Base-by-base conservation (phyloP, 2,113 vertebrate genomes). In the Beaufortia kweichowensis region DNA sequence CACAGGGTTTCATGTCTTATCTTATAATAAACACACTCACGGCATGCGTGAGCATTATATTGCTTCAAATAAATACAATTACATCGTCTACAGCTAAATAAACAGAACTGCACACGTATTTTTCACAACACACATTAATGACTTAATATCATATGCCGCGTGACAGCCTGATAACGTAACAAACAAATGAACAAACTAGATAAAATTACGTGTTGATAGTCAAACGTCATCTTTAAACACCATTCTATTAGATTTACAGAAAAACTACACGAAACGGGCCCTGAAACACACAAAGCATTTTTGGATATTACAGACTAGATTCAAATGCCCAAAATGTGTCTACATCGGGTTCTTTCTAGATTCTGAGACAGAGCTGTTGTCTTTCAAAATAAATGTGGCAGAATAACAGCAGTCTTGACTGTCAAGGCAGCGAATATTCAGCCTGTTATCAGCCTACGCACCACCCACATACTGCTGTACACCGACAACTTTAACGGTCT, bases 381-480 rank as follows among this genome's bases (percentile, higher is more conserved):
- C 29, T 17, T n/a, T 17, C 24, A 10, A 23, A 33, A 24, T 24
- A 71, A 41, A 26, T 26, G 31, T 21, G 57, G 12, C 50, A 39
- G 14, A 21, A 39, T 57, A 59, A 19, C 31, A n/a, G 15, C 41
- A 71, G 23, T 41, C 2, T 17, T 56, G 35, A 59, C 68, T 71
- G 68, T 41, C 68, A 71, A 48, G 61, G 70, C 39, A 73, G 23
- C 39, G 24, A 48, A 73, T 71, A 14, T 57, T 8, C 33, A 71
- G 70, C 19, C 70, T 73, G 70, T 73, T 74, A 48, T 19, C 41
- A 61, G 39, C 70, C 35, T 74, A 60, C 70, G 57, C 70, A 61
- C 70, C 57, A 74, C 70, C 68, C 68, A 71, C 68, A 57, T 59
- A 15, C 33, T 56, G 29, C 53, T 59, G 24, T 15, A 24, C 29